Evolutionary conservation across 2,797 vertebrate genomes (phyloP).

Genomic region (Lemur catta): DNA sequence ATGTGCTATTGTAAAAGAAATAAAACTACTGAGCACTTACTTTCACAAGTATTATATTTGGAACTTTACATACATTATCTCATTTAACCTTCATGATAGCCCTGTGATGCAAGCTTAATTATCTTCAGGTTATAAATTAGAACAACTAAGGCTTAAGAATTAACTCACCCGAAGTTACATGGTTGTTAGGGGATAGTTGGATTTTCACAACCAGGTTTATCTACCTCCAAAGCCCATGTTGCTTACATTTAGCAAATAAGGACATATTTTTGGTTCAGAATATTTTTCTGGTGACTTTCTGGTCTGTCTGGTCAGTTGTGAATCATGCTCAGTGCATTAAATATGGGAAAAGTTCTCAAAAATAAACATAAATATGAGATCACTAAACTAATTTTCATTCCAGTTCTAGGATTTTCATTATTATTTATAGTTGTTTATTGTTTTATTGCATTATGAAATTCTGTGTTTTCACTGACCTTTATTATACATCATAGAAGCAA

Average conservation of each 20-base stretch:
- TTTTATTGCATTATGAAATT: conserved; percentile 55
- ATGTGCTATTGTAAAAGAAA: background rate
- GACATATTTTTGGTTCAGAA: background rate
- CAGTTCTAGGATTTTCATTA: conserved; percentile 32
- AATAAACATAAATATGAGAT: conserved; percentile 30
- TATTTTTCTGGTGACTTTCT: background rate
- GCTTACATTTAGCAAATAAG: background rate
- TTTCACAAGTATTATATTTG: background rate
- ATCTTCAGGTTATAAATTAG: background rate
- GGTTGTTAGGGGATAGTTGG: background rate
- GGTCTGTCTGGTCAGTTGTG: background rate
- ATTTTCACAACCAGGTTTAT: background rate
- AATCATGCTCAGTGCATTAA: background rate
- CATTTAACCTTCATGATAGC: background rate
- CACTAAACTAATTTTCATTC: conserved; percentile 41
- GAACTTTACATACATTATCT: background rate
- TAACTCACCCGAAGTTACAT: background rate
- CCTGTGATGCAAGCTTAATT: background rate
- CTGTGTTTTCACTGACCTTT: background rate
- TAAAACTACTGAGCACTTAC: background rate
- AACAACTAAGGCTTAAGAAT: background rate
- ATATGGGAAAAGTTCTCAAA: background rate
- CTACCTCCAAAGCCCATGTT: background rate
- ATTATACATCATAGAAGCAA: conserved; percentile 25
- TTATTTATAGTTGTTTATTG: conserved; percentile 50